Conservation (phyloP, 1,140 invertebrate species). For the Aphelinus certus region DNA sequence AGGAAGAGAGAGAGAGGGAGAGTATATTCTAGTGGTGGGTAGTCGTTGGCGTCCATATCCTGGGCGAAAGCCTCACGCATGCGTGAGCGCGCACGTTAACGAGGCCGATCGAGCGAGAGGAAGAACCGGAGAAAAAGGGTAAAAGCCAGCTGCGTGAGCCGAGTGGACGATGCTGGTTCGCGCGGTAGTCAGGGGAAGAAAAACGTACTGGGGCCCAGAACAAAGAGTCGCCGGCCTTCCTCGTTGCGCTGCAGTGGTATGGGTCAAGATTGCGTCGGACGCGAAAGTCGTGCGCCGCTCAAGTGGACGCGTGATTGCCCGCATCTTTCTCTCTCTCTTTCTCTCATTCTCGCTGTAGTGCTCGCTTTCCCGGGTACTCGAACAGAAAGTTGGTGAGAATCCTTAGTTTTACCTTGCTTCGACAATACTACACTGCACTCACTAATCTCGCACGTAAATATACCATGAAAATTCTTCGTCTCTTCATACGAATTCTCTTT, state of each 20-base stretch:
- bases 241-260: neutral
- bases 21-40: no score
- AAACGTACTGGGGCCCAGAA: neutral
- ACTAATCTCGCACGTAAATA: no score
- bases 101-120: constrained; percentile 13
- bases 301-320: no score
- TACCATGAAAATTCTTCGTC: no score
- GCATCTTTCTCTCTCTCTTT: no score
- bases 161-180: neutral
- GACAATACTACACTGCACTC: no score
- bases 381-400: no score
- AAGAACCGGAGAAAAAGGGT: neutral
- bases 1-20: no score
- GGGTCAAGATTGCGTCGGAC: constrained; percentile 15
- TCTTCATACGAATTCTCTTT: no score
- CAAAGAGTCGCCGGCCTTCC: neutral
- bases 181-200: neutral
- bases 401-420: no score
- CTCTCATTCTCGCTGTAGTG: no score
- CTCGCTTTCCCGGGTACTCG: no score
- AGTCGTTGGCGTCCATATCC: neutral
- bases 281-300: neutral
- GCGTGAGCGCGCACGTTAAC: constrained; percentile 16
- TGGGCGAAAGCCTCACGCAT: neutral
- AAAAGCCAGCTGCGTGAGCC: neutral